phyloP scores from a whole-genome alignment of 37 sponge, comb jelly and placozoan genomes.

The Tethya wilhelma region DNA sequence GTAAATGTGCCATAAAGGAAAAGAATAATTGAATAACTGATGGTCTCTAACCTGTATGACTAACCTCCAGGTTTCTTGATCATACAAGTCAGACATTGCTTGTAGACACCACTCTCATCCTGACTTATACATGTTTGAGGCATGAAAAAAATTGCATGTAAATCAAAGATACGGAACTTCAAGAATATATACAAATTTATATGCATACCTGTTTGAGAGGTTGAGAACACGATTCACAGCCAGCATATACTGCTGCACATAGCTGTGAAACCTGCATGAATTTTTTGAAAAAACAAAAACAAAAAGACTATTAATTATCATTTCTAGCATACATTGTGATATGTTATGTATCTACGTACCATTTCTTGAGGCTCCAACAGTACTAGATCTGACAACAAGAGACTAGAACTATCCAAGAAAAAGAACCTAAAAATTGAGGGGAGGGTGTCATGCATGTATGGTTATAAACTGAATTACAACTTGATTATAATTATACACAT shows the following conservation, averaged over 20 bases:
- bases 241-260: constrained; percentile 31
- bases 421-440: too few relatives aligned
- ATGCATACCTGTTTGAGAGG: constrained; percentile 21
- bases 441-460: too few relatives aligned
- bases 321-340: too few relatives aligned
- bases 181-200: background rate
- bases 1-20: background rate
- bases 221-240: constrained; percentile 28
- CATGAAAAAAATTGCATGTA: background rate
- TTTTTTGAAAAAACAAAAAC: background rate
- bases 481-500: too few relatives aligned
- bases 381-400: too few relatives aligned
- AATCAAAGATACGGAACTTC: background rate
- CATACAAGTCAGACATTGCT: constrained; percentile 34
- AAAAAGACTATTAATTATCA: background rate
- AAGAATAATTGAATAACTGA: background rate
- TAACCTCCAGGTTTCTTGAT: constrained; percentile 23
- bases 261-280: constrained; percentile 3
- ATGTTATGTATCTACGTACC: too few relatives aligned
- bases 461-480: too few relatives aligned
- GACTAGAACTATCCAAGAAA: too few relatives aligned
- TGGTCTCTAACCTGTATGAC: background rate
- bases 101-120: constrained; percentile 41
- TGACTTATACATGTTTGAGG: background rate
- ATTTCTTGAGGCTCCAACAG: too few relatives aligned